Evolutionary conservation across 2,797 vertebrate species (phyloP), one percentile per base, ranked within the genome.

Genomic region (Uromys caudimaculatus): DNA sequence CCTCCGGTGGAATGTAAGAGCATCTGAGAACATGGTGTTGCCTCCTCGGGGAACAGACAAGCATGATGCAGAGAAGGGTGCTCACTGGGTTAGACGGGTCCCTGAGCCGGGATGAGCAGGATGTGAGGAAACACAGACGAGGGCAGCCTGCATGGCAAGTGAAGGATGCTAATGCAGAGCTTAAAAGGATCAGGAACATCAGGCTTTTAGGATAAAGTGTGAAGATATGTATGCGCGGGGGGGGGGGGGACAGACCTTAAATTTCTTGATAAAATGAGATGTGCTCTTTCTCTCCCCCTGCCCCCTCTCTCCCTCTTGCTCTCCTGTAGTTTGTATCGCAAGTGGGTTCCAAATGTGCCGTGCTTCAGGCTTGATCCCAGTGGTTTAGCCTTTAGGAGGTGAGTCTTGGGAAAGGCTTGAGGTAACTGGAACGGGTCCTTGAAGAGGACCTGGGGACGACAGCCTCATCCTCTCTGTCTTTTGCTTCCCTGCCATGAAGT

Each of bases 261-360:
- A 23, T 41, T 69, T 89, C 77, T 90, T 23, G 24, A 86, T 60
- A 54, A 92, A 88, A 81, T 77, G 64, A 95, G 83, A 8, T 54
- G 9, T 12, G 21, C 21, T 32, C 27, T 29, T 24, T 64, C 62
- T 12, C 27, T 64, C 62, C 10, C 44, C 44, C 24, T 32, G 3
- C 67, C 9, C 16, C 17, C 67, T 3, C 6, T 4, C 0, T 0
- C 21, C 41, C 5, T 3, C 5, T 44, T 2, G 2, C 23, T 44
- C 73, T 47, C 41, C 71, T 5, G 21, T 75, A 60, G 41, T 73
- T 83, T n/a, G 64, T 12, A 73, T 58, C 38, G 11, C n/a, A 52
- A 35, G 32, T 16, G 44, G 5, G 35, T 38, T 50, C 35, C 84
- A 87, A 54, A 69, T 29, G 85, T 27, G 19, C 21, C 24, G 41